phyloP scores from a whole-genome alignment of 2,888 invertebrate species.

The Idaea aversata region DNA sequence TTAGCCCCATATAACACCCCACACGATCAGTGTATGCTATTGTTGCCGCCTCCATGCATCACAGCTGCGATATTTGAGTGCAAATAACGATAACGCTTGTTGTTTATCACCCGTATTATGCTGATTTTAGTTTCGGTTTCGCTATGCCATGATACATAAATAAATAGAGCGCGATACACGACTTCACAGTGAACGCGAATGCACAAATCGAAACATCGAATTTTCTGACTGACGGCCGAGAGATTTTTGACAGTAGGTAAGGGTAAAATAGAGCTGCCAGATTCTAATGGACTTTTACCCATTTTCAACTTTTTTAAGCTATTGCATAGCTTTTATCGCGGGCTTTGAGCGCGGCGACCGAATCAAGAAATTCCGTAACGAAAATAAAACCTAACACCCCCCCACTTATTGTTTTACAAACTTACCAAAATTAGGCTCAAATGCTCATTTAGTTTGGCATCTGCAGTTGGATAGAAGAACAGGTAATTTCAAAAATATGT shows the following conservation, averaged over 20 bases:
- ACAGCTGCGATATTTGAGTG: slow-evolving; percentile 25
- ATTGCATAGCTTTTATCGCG: no score
- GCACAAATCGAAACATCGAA: slow-evolving; percentile 50
- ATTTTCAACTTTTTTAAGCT: not conserved
- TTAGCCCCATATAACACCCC: slow-evolving; percentile 67
- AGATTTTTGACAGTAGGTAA: not conserved
- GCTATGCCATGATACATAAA: slow-evolving; percentile 54
- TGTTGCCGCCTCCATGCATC: slow-evolving; percentile 39
- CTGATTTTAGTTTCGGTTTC: slow-evolving; percentile 39
- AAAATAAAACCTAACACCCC: no score
- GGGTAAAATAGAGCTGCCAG: not conserved
- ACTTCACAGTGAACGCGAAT: slow-evolving; percentile 49
- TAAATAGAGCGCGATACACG: slow-evolving; percentile 54
- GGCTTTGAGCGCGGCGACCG: no score
- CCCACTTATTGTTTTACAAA: no score
- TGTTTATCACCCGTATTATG: slow-evolving; percentile 23
- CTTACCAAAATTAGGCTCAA: no score
- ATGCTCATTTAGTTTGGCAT: no score
- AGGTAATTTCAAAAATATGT: no score
- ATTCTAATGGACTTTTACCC: not conserved
- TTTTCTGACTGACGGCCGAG: not conserved
- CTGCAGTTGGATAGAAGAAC: no score
- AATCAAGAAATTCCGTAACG: no score
- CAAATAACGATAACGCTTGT: slow-evolving; percentile 13
- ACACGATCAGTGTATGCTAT: slow-evolving; percentile 32